Conservation (phyloP, 2,797 vertebrate genomes). For the Champsocephalus gunnari region DNA sequence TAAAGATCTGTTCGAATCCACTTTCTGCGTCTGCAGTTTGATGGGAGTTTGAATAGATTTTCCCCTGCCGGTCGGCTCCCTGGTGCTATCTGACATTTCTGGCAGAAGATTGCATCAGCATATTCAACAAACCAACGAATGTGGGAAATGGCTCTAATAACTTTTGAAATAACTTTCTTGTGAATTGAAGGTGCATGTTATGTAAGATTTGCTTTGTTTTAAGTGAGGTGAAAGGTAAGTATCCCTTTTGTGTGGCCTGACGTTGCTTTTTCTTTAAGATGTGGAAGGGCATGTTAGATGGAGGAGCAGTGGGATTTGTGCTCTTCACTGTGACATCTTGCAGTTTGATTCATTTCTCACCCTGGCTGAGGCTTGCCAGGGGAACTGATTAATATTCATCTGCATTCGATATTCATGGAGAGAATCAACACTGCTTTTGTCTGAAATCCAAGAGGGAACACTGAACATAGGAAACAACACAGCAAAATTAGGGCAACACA, state of each 20-base stretch:
- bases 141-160: slow-evolving; percentile 33
- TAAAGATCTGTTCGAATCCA: slow-evolving; percentile 31
- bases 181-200: slow-evolving; percentile 29
- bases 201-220: slow-evolving; percentile 31
- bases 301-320: slow-evolving; percentile 25
- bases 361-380: slow-evolving; percentile 39
- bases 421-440: slow-evolving; percentile 56
- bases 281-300: slow-evolving; percentile 10
- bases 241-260: too few relatives aligned
- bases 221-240: slow-evolving; percentile 19
- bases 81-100: slow-evolving; percentile 57
- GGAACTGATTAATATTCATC: slow-evolving; percentile 73
- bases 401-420: slow-evolving; percentile 67
- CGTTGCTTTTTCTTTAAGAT: background rate
- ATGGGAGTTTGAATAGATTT: slow-evolving; percentile 50
- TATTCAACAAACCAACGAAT: slow-evolving; percentile 58
- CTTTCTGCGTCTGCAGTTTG: slow-evolving; percentile 36
- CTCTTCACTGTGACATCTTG: slow-evolving; percentile 45
- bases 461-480: slow-evolving; percentile 57
- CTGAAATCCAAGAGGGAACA: slow-evolving; percentile 52
- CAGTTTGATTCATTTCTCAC: slow-evolving; percentile 45
- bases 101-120: slow-evolving; percentile 70
- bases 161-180: slow-evolving; percentile 42
- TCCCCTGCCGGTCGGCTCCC: slow-evolving; percentile 37
- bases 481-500: slow-evolving; percentile 59